Conservation (phyloP, 2,113 vertebrate species). For the Herpailurus yagouaroundi region DNA sequence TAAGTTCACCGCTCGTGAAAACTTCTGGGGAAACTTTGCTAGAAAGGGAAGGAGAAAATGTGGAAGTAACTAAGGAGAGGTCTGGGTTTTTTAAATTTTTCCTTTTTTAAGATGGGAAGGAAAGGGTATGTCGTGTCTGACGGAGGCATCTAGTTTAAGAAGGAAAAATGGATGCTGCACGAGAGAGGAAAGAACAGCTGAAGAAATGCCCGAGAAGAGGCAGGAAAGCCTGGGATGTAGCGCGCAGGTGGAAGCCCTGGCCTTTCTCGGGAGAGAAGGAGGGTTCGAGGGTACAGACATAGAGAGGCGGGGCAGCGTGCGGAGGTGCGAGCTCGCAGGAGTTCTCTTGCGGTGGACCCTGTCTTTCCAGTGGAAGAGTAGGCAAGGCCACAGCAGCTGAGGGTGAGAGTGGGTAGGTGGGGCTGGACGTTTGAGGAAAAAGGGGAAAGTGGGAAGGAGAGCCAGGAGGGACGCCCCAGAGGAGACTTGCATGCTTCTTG, state of each 20-base stretch:
- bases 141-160: not conserved
- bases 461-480: not conserved
- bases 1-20: not conserved
- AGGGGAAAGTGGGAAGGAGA: not conserved
- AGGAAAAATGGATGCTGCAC: not conserved
- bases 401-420: not conserved
- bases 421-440: not conserved
- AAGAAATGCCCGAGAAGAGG: not conserved
- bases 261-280: not conserved
- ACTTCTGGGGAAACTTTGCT: not conserved
- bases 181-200: not conserved
- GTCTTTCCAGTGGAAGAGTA: not conserved
- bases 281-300: too few species aligned
- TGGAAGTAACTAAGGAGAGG: not conserved
- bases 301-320: fast-evolving
- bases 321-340: too few species aligned
- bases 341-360: not conserved
- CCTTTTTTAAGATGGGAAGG: not conserved
- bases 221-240: not conserved
- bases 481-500: not conserved
- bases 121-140: not conserved
- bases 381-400: not conserved
- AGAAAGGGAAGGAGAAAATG: not conserved
- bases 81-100: not conserved
- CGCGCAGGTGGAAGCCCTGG: fast-evolving